Conservation (phyloP, 2,113 vertebrate species). For the Tretioscincus oriximinensis region DNA sequence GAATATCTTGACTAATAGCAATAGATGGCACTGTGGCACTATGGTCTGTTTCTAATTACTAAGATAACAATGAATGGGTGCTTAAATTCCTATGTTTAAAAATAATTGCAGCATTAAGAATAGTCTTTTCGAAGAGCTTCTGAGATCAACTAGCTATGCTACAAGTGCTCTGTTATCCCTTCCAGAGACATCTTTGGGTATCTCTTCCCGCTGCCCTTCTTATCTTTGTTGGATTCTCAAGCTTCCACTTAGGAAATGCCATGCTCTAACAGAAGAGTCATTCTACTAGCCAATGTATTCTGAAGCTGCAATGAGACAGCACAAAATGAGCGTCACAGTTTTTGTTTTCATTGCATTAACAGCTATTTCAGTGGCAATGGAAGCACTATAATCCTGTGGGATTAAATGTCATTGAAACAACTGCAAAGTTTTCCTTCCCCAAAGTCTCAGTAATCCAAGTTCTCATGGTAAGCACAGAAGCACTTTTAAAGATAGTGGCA, state of each 20-base stretch:
- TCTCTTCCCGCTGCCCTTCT: background rate
- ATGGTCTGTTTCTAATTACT: constrained; percentile 10
- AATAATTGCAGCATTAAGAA: background rate
- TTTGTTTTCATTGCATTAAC: constrained; percentile 42
- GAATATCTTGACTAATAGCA: constrained; percentile 14
- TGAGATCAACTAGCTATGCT: background rate
- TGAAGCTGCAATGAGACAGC: background rate
- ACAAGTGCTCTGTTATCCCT: background rate
- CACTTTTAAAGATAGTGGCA: constrained; percentile 63
- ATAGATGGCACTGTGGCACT: constrained; percentile 25
- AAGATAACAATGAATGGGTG: background rate
- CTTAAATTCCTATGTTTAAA: background rate
- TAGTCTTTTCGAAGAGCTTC: background rate
- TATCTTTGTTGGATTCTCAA: background rate
- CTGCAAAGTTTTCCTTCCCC: constrained; percentile 62
- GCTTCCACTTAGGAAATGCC: constrained; percentile 5
- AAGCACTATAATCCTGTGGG: constrained; percentile 38
- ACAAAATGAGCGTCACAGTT: background rate
- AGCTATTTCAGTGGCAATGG: constrained; percentile 32
- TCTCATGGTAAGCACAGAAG: constrained; percentile 66
- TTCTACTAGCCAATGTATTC: constrained; percentile 15
- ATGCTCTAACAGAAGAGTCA: background rate
- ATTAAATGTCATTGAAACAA: constrained; percentile 50
- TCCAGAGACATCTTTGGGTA: background rate
- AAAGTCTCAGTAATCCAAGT: constrained; percentile 62